Base-by-base conservation (phyloP, 2,113 vertebrate species). In the Romanogobio albipinnatus region DNA sequence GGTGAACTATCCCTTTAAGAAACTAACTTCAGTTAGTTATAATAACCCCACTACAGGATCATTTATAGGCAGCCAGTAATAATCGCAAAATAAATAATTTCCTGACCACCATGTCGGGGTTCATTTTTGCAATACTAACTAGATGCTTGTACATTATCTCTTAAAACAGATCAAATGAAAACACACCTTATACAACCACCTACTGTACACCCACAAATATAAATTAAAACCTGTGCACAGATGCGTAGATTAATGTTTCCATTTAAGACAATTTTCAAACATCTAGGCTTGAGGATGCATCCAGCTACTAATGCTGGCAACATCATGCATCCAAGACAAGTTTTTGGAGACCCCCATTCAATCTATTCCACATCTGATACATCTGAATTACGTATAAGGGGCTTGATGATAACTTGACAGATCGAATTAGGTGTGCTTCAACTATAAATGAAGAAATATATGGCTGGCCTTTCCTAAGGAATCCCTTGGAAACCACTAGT, bases 341-440 rank as follows among this genome's bases (percentile, higher is more conserved):
- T 2, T 58, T 61, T 62, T 79, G 58, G 3, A 47, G 39, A 15
- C n/a, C 56, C 53, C 13, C 36, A 22, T 59, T 49, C 24, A 82
- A 53, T 70, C 47, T 58, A 53, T 83, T 29, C 11, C 26, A 47
- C 29, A 22, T 47, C 61, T 64, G 39, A 75, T n/a, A 22, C 71
- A 68, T 36, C 70, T 84, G 73, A 81, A 68, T 81, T 56, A 19
- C 22, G 7, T 26, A 76, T 84, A 84, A 26, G 33, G 33, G 61
- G 39, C 53, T 64, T n/a, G 84, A 56, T 53, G 33, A 45, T 36
- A 76, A 81, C 68, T 56, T 75, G 68, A 68, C 75, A 74, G 49
- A 83, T 66, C 29, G 3, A 76, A 86, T 86, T 68, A 88, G 85
- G 83, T 82, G 70, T 70, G 70, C 39, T 76, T 76, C 10, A 61